phyloP scores from a whole-genome alignment of 2,888 invertebrate genomes.

The Acleris holmiana region DNA sequence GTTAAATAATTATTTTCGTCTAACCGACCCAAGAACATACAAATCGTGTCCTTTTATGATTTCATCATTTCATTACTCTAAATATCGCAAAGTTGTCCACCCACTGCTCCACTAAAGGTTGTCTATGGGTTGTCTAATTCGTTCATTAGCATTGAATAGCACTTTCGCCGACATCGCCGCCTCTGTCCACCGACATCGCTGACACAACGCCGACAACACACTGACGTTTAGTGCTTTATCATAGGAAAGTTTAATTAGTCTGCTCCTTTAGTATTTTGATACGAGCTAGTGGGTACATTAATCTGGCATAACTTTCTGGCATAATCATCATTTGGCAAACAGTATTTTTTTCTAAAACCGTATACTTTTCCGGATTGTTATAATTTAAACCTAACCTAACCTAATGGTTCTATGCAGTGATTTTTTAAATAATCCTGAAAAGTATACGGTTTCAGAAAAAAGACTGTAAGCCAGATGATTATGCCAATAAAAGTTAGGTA shows the following conservation, averaged over 20 bases:
- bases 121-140: constrained; percentile 44
- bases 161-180: constrained; percentile 28
- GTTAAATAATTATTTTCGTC: too few relatives aligned
- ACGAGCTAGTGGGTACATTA: too few relatives aligned
- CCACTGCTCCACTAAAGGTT: constrained; percentile 24
- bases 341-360: too few relatives aligned
- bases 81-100: constrained; percentile 10
- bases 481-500: too few relatives aligned
- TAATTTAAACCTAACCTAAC: too few relatives aligned
- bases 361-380: too few relatives aligned
- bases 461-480: too few relatives aligned
- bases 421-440: too few relatives aligned
- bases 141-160: constrained; percentile 60
- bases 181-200: constrained; percentile 47
- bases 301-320: too few relatives aligned
- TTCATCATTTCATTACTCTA: constrained; percentile 5
- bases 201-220: constrained; percentile 42
- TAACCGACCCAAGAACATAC: neutral
- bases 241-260: neutral
- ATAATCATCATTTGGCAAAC: too few relatives aligned
- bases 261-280: neutral
- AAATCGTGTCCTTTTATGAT: neutral
- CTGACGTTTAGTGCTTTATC: constrained; percentile 39
- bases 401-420: too few relatives aligned
- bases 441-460: too few relatives aligned